Conservation (phyloP, 2,113 vertebrate species). For the human (Homo sapiens) region DNA sequence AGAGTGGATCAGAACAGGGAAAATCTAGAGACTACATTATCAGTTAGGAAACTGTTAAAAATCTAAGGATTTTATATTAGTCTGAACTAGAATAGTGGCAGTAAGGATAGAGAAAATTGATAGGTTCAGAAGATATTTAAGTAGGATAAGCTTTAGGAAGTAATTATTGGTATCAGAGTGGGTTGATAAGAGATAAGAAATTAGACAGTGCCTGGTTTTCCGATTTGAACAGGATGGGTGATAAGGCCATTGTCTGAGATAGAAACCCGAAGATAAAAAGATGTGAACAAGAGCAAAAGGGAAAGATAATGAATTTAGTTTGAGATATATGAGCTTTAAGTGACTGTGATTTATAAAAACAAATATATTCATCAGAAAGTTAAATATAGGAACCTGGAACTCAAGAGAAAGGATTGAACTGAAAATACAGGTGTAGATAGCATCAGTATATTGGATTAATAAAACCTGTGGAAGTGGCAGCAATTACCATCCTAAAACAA, state of each 20-base stretch:
- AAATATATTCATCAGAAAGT: not conserved
- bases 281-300: not conserved
- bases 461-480: not conserved
- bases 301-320: not conserved
- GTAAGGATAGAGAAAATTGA: not conserved
- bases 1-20: no score
- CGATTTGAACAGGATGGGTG: not conserved
- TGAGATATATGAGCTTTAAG: not conserved
- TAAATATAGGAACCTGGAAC: not conserved
- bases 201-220: not conserved
- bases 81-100: not conserved
- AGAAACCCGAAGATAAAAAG: not conserved
- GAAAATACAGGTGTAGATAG: not conserved
- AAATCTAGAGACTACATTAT: not conserved
- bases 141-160: not conserved
- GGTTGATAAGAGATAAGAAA: not conserved
- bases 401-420: not conserved
- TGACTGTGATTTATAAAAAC: not conserved
- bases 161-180: not conserved
- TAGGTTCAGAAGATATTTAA: not conserved
- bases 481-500: not conserved
- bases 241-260: not conserved
- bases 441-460: not conserved
- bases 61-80: not conserved
- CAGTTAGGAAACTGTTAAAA: not conserved